Conservation (phyloP, 2,888 invertebrate species). For the Amphimallon solstitiale region DNA sequence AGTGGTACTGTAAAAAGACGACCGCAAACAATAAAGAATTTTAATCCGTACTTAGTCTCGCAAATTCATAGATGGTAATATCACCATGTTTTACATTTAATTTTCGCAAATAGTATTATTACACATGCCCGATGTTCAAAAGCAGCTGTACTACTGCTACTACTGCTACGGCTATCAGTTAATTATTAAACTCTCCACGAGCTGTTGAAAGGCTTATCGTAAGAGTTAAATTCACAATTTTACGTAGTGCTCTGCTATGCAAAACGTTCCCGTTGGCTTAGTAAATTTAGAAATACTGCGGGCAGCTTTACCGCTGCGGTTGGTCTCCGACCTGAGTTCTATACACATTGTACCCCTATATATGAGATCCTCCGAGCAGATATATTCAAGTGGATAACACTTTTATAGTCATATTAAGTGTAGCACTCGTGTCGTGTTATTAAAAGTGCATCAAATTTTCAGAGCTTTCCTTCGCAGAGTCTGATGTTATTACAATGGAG, state of each 20-base stretch:
- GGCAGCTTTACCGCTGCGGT: conserved; percentile 4
- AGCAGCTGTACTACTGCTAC: conserved; percentile 35
- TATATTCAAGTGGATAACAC: conserved; percentile 2
- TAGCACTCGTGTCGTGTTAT: no score
- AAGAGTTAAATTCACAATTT: conserved; percentile 36
- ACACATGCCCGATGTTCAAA: conserved; percentile 35
- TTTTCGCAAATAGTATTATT: conserved; percentile 17
- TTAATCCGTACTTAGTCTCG: conserved; percentile 19
- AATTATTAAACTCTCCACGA: conserved; percentile 40
- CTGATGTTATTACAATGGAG: neutral
- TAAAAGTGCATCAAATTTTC: no score
- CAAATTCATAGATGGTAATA: conserved; percentile 26
- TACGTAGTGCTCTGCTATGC: neutral
- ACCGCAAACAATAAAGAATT: conserved; percentile 24
- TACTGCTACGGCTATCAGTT: conserved; percentile 37
- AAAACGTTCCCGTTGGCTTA: conserved; percentile 17
- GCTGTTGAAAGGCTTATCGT: conserved; percentile 39
- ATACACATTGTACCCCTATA: neutral
- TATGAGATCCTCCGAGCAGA: neutral
- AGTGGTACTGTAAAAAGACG: no score
- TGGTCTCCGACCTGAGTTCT: neutral
- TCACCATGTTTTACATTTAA: conserved; percentile 37
- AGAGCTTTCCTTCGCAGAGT: no score
- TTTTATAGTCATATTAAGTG: no score
- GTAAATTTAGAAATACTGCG: conserved; percentile 39